phyloP scores from a whole-genome alignment of 2,113 vertebrate species.

The Chiloscyllium plagiosum region DNA sequence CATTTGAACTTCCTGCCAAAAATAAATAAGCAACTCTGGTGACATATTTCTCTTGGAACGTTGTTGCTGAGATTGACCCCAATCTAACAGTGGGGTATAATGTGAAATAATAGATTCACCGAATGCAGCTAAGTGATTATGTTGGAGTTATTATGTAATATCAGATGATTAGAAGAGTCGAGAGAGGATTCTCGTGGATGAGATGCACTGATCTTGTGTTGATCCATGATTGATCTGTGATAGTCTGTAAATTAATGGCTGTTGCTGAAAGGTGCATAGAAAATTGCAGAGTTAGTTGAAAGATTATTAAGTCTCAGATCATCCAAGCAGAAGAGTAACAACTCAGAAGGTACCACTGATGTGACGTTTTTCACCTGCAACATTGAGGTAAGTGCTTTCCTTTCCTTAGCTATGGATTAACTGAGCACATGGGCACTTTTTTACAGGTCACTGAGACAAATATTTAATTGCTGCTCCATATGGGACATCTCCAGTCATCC shows the following conservation, averaged over 20 bases:
- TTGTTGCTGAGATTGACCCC: background rate
- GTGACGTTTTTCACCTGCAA: background rate
- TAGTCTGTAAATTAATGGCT: no score
- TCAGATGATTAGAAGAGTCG: no score
- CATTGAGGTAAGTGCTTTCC: background rate
- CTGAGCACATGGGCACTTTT: background rate
- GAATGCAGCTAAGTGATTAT: no score
- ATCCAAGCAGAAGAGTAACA: no score
- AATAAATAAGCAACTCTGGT: background rate
- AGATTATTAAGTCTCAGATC: no score
- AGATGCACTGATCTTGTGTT: no score
- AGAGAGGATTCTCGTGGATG: no score
- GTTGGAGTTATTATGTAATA: no score
- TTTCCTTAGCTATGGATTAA: background rate
- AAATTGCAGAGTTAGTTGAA: no score
- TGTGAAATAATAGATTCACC: no score
- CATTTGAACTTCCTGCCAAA: background rate
- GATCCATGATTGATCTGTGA: no score
- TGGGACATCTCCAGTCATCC: background rate
- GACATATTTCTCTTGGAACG: background rate
- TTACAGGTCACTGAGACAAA: background rate
- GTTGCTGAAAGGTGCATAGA: no score
- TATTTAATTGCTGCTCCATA: background rate
- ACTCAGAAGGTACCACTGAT: background rate
- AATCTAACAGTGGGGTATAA: background rate